These are phyloP conservation scores for Amorpha juglandis DNA, from an alignment of 2,888 invertebrate species.

Conservation along the genomic window DNA sequence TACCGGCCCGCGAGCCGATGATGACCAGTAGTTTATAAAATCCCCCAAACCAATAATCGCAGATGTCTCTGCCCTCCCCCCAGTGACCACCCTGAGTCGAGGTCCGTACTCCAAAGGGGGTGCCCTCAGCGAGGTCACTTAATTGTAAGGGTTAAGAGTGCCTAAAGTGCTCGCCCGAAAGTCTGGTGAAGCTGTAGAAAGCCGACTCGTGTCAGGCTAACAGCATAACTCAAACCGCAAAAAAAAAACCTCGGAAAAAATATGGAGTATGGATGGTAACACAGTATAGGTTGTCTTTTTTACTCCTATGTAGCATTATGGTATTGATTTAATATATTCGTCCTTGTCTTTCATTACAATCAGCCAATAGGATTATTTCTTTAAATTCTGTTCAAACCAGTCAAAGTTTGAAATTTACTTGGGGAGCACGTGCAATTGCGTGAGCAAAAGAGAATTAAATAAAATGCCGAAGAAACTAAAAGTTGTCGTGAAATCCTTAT, in stretches of 20 bases:
- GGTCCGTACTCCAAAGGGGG: too few relatives aligned
- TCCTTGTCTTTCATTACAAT: conserved; percentile 35
- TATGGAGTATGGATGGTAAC: conserved; percentile 32
- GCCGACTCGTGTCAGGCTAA: too few relatives aligned
- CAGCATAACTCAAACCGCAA: too few relatives aligned
- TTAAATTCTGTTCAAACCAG: conserved; percentile 40
- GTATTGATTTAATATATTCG: conserved; percentile 43
- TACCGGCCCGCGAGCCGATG: too few relatives aligned
- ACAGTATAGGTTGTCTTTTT: conserved; percentile 35
- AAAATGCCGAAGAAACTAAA: conserved; percentile 82
- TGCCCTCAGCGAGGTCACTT: too few relatives aligned
- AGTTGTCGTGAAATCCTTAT: conserved; percentile 78
- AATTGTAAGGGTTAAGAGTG: too few relatives aligned
- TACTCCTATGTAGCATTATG: conserved; percentile 29
- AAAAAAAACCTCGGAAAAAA: background rate
- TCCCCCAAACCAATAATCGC: too few relatives aligned
- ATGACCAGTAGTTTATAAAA: too few relatives aligned
- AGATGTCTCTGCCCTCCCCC: too few relatives aligned
- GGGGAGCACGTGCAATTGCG: conserved; percentile 25
- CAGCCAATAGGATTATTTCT: conserved; percentile 11
- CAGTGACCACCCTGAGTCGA: too few relatives aligned
- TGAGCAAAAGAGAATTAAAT: conserved; percentile 34
- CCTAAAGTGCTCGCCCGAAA: too few relatives aligned
- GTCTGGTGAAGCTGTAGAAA: too few relatives aligned
- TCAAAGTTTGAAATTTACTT: conserved; percentile 47